Conservation (phyloP, 2,797 vertebrate species). For the Melanotaenia nigrans region DNA sequence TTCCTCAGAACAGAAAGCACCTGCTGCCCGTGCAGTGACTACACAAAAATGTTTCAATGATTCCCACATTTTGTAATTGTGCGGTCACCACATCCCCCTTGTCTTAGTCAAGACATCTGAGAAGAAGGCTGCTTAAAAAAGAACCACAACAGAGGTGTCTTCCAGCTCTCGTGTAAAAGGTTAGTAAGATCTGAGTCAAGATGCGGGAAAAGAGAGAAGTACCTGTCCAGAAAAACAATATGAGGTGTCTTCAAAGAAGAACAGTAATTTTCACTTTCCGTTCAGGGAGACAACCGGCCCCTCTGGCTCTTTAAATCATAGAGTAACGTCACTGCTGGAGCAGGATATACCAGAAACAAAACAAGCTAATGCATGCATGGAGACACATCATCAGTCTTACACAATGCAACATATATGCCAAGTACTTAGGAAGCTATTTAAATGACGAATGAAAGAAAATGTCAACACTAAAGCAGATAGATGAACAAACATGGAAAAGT, state of each 20-base stretch:
- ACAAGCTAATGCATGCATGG: conserved; percentile 6
- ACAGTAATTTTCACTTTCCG: conserved; percentile 74
- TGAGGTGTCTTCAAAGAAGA: conserved; percentile 49
- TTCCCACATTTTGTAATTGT: conserved; percentile 67
- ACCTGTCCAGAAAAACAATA: conserved; percentile 66
- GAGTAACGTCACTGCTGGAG: conserved; percentile 41
- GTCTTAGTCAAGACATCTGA: conserved; percentile 45
- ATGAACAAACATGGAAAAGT: background rate
- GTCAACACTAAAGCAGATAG: background rate
- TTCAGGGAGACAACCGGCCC: conserved; percentile 35
- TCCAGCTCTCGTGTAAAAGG: conserved; percentile 32
- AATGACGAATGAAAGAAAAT: conserved; percentile 10
- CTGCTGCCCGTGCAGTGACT: conserved; percentile 51
- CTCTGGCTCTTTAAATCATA: conserved; percentile 62
- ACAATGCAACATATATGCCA: background rate
- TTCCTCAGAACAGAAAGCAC: conserved; percentile 31
- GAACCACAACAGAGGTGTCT: conserved; percentile 26
- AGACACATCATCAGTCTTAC: conserved; percentile 1
- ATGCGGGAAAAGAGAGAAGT: conserved; percentile 47
- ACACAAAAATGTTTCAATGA: conserved; percentile 54
- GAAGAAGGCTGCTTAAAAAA: conserved; percentile 34
- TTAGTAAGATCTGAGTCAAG: conserved; percentile 64
- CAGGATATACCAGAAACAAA: conserved; percentile 36
- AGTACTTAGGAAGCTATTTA: conserved; percentile 9
- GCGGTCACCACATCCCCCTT: conserved; percentile 59